These are phyloP conservation scores for Camelus bactrianus DNA, from an alignment of 2,113 vertebrate genomes.

Conservation along the genomic window DNA sequence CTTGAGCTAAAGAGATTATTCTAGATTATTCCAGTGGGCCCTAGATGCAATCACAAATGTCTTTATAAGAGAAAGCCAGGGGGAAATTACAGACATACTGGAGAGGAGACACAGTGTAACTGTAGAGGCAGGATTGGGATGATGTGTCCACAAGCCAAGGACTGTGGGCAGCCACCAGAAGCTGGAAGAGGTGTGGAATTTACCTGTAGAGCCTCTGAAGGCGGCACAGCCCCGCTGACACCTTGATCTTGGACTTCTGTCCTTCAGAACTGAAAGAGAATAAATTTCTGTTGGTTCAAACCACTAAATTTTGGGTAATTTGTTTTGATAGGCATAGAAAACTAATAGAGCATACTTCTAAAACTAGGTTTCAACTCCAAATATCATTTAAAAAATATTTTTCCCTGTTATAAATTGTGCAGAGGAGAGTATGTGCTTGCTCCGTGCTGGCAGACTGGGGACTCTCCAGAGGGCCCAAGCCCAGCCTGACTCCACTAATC, in stretches of 20 bases:
- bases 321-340: background rate
- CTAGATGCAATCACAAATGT: background rate
- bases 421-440: too few species aligned
- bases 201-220: background rate
- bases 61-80: background rate
- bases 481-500: background rate
- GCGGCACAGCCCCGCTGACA: background rate
- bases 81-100: background rate
- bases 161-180: background rate
- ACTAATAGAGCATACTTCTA: background rate
- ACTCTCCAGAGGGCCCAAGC: background rate
- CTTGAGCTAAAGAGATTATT: background rate
- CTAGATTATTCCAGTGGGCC: background rate
- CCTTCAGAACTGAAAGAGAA: background rate
- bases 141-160: background rate
- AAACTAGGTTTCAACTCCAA: conserved; percentile 10
- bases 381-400: background rate
- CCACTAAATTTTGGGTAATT: background rate
- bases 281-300: background rate
- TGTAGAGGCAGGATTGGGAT: background rate
- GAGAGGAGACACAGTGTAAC: background rate
- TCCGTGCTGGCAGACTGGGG: background rate
- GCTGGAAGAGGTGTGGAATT: background rate
- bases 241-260: background rate
- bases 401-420: background rate